These are phyloP conservation scores for Phalacrocorax pelagicus DNA, from an alignment of 2,113 vertebrate species.

Conservation along the genomic window DNA sequence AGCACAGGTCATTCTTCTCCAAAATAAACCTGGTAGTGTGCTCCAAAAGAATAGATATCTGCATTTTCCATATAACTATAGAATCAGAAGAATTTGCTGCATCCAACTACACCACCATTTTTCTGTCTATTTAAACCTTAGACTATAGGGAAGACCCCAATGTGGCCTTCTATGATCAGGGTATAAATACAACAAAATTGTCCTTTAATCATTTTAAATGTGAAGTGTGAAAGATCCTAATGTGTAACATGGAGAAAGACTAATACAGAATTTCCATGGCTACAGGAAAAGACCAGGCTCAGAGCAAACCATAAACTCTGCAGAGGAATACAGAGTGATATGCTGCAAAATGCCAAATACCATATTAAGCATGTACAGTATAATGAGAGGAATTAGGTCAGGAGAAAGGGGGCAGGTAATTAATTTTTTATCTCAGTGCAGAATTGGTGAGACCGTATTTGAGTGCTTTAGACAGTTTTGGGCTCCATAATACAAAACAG, in stretches of 20 bases:
- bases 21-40: neutral
- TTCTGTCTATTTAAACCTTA: neutral
- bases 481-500: slow-evolving; percentile 5
- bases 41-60: neutral
- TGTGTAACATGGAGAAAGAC: neutral
- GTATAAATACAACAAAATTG: neutral
- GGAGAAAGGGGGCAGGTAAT: slow-evolving; percentile 37
- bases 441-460: slow-evolving; percentile 1
- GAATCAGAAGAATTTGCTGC: neutral
- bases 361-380: slow-evolving; percentile 3
- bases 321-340: neutral
- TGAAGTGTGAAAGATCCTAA: neutral
- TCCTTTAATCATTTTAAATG: neutral
- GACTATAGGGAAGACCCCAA: neutral
- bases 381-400: slow-evolving; percentile 60
- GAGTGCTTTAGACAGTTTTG: neutral
- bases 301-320: neutral
- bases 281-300: neutral
- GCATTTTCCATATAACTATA: neutral
- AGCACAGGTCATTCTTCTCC: neutral
- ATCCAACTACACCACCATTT: neutral
- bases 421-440: slow-evolving; percentile 58
- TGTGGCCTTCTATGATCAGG: neutral
- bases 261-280: slow-evolving; percentile 24
- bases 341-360: neutral